phyloP scores from a whole-genome alignment of 2,888 invertebrate species.

The Melinopterus prodromus region DNA sequence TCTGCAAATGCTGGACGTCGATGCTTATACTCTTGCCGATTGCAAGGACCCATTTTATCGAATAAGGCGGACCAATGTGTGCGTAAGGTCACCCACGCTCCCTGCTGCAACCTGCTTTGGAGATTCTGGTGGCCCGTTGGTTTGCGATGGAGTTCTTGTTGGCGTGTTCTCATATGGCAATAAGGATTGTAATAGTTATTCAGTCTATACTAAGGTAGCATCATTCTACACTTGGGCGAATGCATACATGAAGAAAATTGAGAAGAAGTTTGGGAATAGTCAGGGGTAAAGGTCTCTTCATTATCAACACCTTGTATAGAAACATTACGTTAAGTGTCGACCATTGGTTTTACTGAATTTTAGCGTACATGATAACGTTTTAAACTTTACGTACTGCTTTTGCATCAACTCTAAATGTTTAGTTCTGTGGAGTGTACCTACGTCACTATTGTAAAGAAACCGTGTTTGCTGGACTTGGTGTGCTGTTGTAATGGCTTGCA shows the following conservation, averaged over 20 bases:
- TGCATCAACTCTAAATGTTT: too few relatives aligned
- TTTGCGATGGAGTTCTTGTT: not conserved
- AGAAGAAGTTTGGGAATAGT: not conserved
- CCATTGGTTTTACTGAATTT: too few relatives aligned
- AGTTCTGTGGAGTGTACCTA: too few relatives aligned
- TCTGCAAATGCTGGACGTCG: not conserved
- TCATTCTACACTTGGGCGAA: not conserved
- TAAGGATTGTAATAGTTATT: not conserved
- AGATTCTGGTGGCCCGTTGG: not conserved
- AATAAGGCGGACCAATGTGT: not conserved
- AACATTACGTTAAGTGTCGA: too few relatives aligned
- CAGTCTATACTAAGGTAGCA: not conserved
- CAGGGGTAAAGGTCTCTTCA: too few relatives aligned
- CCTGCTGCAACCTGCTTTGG: not conserved
- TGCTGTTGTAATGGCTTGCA: too few relatives aligned
- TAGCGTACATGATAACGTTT: too few relatives aligned
- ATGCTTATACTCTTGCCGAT: not conserved
- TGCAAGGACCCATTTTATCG: not conserved
- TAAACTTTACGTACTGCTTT: too few relatives aligned
- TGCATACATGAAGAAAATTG: not conserved
- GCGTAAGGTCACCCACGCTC: not conserved
- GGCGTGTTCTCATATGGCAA: not conserved
- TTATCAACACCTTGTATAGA: too few relatives aligned
- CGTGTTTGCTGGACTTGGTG: too few relatives aligned
- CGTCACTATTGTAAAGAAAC: too few relatives aligned